Percentiles rank a stretch among this genome's conserved stretches.
Conservation (phyloP, 2,113 vertebrate species). For the Colossoma macropomum region DNA sequence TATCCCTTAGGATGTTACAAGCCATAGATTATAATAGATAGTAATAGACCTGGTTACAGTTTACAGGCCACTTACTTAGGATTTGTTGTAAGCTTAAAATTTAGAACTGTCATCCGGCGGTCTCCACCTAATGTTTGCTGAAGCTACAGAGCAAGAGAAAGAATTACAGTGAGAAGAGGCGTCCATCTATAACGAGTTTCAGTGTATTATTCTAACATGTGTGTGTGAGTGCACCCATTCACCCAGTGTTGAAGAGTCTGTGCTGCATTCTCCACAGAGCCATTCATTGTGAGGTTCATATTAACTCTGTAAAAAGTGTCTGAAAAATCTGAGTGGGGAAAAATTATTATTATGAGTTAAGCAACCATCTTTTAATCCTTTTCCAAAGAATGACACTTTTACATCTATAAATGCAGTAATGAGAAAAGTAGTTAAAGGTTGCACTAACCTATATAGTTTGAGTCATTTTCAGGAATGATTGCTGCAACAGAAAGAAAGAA, state of each 20-base stretch:
- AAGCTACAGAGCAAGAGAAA: constrained; percentile 35
- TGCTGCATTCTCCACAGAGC: constrained; percentile 42
- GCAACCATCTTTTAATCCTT: not conserved
- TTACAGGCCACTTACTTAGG: constrained; percentile 32
- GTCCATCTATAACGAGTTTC: not conserved
- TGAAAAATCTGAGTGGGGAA: constrained; percentile 41
- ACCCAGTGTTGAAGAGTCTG: constrained; percentile 67
- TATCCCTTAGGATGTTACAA: no score
- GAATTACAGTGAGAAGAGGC: not conserved
- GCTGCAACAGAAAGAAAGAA: constrained; percentile 9
- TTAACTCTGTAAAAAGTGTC: constrained; percentile 70
- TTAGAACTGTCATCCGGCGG: constrained; percentile 16
- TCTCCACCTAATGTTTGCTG: constrained; percentile 41
- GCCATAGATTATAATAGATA: no score
- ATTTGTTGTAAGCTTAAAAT: constrained; percentile 26
- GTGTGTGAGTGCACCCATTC: constrained; percentile 20
- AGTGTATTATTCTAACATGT: not conserved
- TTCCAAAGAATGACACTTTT: not conserved
- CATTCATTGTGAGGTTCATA: constrained; percentile 58
- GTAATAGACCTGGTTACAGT: not conserved
- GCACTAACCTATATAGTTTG: constrained; percentile 35
- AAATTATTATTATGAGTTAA: not conserved
- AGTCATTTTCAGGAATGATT: constrained; percentile 25
- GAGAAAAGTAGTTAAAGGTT: not conserved
- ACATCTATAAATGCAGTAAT: not conserved